A percentile compares a stretch with the other conserved stretches of the same genome.
phyloP scores from a whole-genome alignment of 2,113 vertebrate species.

The Tonatia bakeri region DNA sequence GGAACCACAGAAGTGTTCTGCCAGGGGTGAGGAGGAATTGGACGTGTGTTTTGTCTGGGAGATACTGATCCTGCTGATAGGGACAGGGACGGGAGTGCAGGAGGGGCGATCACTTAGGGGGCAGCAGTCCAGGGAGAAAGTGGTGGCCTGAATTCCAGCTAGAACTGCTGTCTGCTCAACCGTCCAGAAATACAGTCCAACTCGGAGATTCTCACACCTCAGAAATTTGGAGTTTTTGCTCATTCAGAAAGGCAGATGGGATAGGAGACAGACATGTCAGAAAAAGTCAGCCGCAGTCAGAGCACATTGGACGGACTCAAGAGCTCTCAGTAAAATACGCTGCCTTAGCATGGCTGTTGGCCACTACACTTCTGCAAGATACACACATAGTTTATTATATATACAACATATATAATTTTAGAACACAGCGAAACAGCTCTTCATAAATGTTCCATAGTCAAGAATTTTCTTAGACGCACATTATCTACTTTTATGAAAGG shows the following conservation, averaged over 20 bases:
- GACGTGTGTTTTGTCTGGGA: background rate
- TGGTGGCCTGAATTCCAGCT: background rate
- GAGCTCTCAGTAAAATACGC: background rate
- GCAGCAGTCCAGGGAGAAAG: background rate
- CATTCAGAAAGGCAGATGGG: background rate
- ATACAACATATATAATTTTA: background rate
- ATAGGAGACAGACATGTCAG: background rate
- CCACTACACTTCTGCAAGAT: background rate
- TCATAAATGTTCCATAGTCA: background rate
- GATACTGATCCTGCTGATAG: fast-evolving
- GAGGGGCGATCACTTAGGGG: background rate
- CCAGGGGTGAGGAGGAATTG: background rate
- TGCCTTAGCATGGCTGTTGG: background rate
- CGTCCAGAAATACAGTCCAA: background rate
- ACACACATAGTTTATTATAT: background rate
- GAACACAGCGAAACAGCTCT: background rate
- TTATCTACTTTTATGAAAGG: background rate
- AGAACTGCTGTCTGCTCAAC: background rate
- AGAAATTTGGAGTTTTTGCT: background rate
- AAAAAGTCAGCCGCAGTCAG: background rate
- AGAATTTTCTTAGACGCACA: background rate
- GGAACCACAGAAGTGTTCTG: no score
- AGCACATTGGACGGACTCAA: background rate
- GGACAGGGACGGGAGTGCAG: background rate
- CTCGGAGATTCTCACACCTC: background rate